Evolutionary conservation across 2,888 invertebrate species (phyloP).

Genomic region (Oegoconia quadripuncta): DNA sequence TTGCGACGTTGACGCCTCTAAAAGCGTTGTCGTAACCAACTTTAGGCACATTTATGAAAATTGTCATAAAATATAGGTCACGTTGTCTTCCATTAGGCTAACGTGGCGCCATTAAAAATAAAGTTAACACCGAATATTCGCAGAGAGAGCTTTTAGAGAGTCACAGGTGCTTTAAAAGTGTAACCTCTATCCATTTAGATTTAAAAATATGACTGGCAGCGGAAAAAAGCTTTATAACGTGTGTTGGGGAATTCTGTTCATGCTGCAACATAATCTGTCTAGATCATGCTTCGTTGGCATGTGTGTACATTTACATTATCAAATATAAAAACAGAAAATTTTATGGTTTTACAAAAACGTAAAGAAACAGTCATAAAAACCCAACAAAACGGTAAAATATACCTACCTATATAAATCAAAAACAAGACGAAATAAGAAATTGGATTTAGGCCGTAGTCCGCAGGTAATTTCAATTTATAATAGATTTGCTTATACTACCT

Average conservation of each 20-base stretch:
- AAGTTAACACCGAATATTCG: slow-evolving; percentile 61
- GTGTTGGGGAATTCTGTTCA: not conserved
- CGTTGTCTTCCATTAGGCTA: slow-evolving; percentile 69
- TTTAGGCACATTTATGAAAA: slow-evolving; percentile 63
- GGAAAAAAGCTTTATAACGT: slow-evolving; percentile 21
- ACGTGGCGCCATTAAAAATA: slow-evolving; percentile 71
- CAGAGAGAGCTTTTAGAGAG: slow-evolving; percentile 65
- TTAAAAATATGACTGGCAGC: slow-evolving; percentile 53
- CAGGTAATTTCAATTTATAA: no score
- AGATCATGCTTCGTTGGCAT: no score
- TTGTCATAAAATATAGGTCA: slow-evolving; percentile 69
- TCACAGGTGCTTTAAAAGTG: slow-evolving; percentile 70
- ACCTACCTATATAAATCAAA: no score
- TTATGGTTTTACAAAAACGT: no score
- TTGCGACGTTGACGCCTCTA: slow-evolving; percentile 44
- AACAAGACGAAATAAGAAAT: no score
- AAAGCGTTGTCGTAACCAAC: slow-evolving; percentile 66
- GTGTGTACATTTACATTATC: no score
- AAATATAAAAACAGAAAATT: no score
- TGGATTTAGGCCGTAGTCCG: no score
- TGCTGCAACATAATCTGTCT: no score
- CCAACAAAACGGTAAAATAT: no score
- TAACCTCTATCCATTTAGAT: slow-evolving; percentile 56
- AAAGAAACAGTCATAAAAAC: no score
- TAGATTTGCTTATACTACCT: no score